Percentiles rank a stretch among this genome's conserved stretches.
These are phyloP conservation scores for Antechinus stuartii DNA, from an alignment of 2,113 vertebrate genomes.

Conservation along the genomic window DNA sequence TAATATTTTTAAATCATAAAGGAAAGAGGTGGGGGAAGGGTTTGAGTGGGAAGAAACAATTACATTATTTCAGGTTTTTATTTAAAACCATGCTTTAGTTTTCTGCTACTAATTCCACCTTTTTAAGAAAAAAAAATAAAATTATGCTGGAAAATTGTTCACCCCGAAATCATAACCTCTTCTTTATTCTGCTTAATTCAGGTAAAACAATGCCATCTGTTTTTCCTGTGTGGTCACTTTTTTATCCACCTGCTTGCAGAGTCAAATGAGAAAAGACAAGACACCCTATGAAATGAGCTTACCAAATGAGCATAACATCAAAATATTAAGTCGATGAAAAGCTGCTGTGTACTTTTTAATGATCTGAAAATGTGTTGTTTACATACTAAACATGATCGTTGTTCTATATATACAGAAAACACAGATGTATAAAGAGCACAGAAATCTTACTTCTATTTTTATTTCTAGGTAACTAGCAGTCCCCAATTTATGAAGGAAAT, in stretches of 20 bases:
- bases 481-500: neutral
- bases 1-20: neutral
- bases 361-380: neutral
- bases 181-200: neutral
- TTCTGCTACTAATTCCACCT: too few species aligned
- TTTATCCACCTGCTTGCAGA: neutral
- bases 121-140: fast-evolving
- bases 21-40: neutral
- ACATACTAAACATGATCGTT: too few species aligned
- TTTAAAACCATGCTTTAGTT: neutral
- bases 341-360: neutral
- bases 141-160: fast-evolving
- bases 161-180: fast-evolving
- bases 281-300: neutral
- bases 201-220: too few species aligned
- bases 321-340: neutral
- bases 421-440: neutral
- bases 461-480: fast-evolving
- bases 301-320: fast-evolving
- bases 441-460: neutral
- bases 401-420: neutral
- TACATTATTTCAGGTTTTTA: neutral
- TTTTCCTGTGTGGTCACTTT: neutral
- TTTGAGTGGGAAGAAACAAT: neutral
- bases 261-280: neutral